Base-by-base conservation (phyloP, 2,888 invertebrate species). In the Diplolepis rosae region DNA sequence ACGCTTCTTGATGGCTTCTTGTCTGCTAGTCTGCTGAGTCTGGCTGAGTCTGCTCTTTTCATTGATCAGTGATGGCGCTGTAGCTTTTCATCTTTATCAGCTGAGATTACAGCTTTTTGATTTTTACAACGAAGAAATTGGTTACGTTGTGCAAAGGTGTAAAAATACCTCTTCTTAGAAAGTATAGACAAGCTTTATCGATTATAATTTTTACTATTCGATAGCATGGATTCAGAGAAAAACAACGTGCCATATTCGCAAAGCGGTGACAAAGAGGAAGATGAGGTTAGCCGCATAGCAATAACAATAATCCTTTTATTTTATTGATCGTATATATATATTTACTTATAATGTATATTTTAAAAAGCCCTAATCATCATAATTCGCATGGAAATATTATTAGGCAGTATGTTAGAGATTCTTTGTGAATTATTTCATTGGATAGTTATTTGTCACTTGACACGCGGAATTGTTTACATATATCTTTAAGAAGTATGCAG, bases 221-320 rank as follows among this genome's bases (percentile, higher is more conserved):
- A 1, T 3, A n/a, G 22, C 39, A 61, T 61, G 61, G 39, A 80
- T 28, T 73, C 77, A 3, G 81, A 83, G 28, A 84, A 82, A 74
- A 84, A 81, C 54, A 76, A 79, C 67, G 83, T 87, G 56, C 89
- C 89, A n/a, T 89, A 89, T 74, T 89, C 91, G 81, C 80, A 89
- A 84, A 88, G 89, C 84, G 90, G 91, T 80, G 87, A 93, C 83
- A 91, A 91, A 81, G 91, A 91, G 71, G 93, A 94, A 84, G 94
- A 94, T 89, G 93, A 94, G 92, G 94, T 94, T 89, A 90, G 88
- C 79, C 73, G 66, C 70, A 15, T 42, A 22, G 27, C 24, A 39
- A 30, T 50, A 11, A 50, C 7, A 13, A 15, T 56, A 27, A 24
- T 61, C n/a, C 3, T 39, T n/a, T 27, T 11, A 56, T 39, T 52